Evolutionary conservation across 2,888 invertebrate genomes (phyloP), one percentile per base, ranked within the genome.

Genomic region (Andrena praecox): DNA sequence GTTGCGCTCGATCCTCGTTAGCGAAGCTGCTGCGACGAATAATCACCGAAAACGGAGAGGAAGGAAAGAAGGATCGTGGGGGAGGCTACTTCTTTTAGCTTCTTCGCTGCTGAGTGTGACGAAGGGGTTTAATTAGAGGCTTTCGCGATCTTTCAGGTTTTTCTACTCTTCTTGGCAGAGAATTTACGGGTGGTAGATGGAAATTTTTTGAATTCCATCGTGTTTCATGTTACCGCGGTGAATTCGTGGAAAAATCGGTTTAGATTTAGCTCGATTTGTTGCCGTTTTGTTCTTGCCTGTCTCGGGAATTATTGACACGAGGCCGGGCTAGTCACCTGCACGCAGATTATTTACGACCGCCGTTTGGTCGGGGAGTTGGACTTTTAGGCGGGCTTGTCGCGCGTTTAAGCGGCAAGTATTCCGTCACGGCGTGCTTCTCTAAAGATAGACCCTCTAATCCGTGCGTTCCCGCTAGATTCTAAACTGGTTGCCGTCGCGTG

Each of bases 371-470:
- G 4, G 35, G 12, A 27, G n/a, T 42, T 59, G 54, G 64, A 33
- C 54, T 73, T 62, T 48, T 35, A 71, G 59, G 74, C 70, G 71
- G 50, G 73, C 48, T 73, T 62, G 56, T 77, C 67, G 69, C 62
- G 69, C 77, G 74, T 69, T 70, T 76, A 64, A 81, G 68, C 68
- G 79, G 74, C 81, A 66, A 70, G 75, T 77, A 75, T 78, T 77
- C 74, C 88, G 85, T 87, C 87, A 87, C 89, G 89, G 84, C 85
- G 85, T 84, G 90, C 86, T 88, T 88, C 66, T 82, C 92, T 91
- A 90, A 90, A 91, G 84, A 91, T 92, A 92, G 89, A 87, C 82
- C 74, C 48, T 87, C 87, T 87, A 87, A 91, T 90, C 82, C 86
- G 56, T 82, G 85, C 81, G 83, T 89, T 86, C 78, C 77, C 76